These are phyloP conservation scores for Fabriciana adippe DNA, from an alignment of 2,888 invertebrate species.

Conservation along the genomic window DNA sequence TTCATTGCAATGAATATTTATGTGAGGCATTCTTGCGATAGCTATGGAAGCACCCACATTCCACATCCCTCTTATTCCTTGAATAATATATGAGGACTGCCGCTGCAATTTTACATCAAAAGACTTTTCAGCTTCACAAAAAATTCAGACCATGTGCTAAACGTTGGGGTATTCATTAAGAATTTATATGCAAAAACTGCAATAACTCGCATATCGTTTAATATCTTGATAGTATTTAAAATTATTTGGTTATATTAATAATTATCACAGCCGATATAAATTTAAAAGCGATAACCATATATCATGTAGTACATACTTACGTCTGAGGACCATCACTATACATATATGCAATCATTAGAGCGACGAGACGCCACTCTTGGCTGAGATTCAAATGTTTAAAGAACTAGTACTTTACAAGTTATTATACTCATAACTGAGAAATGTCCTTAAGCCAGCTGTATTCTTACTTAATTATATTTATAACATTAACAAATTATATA, in stretches of 20 bases:
- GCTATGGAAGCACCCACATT: constrained; percentile 7
- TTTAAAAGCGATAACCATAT: constrained; percentile 3
- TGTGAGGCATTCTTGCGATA: constrained; percentile 22
- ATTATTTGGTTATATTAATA: no score
- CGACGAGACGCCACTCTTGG: constrained; percentile 31
- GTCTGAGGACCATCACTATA: constrained; percentile 24
- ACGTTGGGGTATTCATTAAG: not conserved
- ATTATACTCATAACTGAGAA: constrained; percentile 1
- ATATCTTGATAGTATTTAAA: not conserved
- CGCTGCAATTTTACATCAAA: constrained; percentile 20
- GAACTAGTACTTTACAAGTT: constrained; percentile 7
- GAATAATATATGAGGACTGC: constrained; percentile 28
- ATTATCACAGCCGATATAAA: not conserved
- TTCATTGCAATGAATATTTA: constrained; percentile 33
- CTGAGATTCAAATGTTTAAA: constrained; percentile 26
- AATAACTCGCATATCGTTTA: not conserved
- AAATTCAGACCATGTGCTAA: not conserved
- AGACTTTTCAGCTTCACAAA: constrained; percentile 1
- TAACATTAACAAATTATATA: no score
- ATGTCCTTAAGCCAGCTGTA: no score
- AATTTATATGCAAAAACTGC: no score
- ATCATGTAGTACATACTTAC: constrained; percentile 23
- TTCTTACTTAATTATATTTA: not conserved
- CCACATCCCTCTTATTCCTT: constrained; percentile 23
- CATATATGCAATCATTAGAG: constrained; percentile 25